phyloP scores from a whole-genome alignment of 2,888 invertebrate species.

The Dryobotodes eremita region DNA sequence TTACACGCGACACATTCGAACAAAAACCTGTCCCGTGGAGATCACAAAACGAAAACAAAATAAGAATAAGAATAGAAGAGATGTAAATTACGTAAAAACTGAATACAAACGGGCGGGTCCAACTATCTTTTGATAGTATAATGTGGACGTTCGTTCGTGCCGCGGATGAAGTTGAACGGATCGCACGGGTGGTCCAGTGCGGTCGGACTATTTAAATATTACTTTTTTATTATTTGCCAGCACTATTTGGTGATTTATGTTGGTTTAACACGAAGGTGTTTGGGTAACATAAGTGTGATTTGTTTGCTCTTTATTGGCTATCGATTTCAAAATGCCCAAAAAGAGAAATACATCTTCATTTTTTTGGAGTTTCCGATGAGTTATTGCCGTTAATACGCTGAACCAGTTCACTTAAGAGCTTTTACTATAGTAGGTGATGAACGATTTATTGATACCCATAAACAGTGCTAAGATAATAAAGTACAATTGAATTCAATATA shows the following conservation, averaged over 20 bases:
- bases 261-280: conserved; percentile 87
- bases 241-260: conserved; percentile 86
- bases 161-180: conserved; percentile 77
- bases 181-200: conserved; percentile 87
- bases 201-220: conserved; percentile 87
- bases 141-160: conserved; percentile 87
- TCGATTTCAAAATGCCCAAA: conserved; percentile 76
- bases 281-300: conserved; percentile 85
- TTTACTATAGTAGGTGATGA: conserved; percentile 14
- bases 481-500: background rate
- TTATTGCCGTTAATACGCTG: conserved; percentile 48
- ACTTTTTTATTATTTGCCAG: conserved; percentile 87
- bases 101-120: conserved; percentile 70
- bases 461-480: background rate
- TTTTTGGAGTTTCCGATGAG: conserved; percentile 55
- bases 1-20: conserved; percentile 70
- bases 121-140: conserved; percentile 87
- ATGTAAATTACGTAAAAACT: conserved; percentile 84
- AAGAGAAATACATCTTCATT: conserved; percentile 70
- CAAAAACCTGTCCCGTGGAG: conserved; percentile 70
- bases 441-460: conserved; percentile 23
- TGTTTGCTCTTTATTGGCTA: conserved; percentile 85
- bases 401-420: conserved; percentile 20
- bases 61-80: conserved; percentile 77
- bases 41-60: conserved; percentile 71